Base-by-base conservation (phyloP, 2,113 vertebrate genomes). In the Mugil cephalus region DNA sequence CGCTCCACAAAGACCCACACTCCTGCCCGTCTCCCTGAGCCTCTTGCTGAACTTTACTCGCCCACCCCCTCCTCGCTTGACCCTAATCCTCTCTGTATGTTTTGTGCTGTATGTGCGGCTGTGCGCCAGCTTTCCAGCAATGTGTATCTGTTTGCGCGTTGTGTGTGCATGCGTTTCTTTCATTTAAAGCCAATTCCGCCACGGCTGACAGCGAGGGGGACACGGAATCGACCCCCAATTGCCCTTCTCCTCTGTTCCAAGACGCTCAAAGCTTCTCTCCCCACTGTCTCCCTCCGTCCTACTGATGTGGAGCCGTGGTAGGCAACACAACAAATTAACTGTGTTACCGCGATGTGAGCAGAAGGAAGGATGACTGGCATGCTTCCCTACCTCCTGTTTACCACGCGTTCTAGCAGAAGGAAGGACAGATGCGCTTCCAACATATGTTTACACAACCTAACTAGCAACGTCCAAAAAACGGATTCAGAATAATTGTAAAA, bases 171-270 rank as follows among this genome's bases (percentile, higher is more conserved):
- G 55, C 46, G 40, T 38, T 45, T 54, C 61, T 68, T 80, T 81
- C 58, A 85, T 79, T 85, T 74, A 71, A 53, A 69, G 62, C 70
- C 77, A 79, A 77, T 80, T 78, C 69, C 69, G 39, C 45, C 69
- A 43, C 45, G 10, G 40, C 47, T 56, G 80, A 86, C 75, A 65
- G 74, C 11, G 45, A 48, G 35, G 53, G 55, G 79, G 42, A 52
- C 34, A 77, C 71, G 39, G 55, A 63, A 53, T 52, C 78, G 80
- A 87, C 88, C 80, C 81, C 40, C 54, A 73, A 67, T 65, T 78
- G 66, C 30, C 79, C 76, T 70, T 65, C 7, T 7, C 10, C 43
- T 72, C 59, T 70, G 47, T 52, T 69, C 45, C 19, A 40, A 53
- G 46, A 53, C 61, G 60, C 63, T 83, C 43, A 74, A 55, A 77